Conservation (phyloP, 2,113 vertebrate species). For the Junco hyemalis region DNA sequence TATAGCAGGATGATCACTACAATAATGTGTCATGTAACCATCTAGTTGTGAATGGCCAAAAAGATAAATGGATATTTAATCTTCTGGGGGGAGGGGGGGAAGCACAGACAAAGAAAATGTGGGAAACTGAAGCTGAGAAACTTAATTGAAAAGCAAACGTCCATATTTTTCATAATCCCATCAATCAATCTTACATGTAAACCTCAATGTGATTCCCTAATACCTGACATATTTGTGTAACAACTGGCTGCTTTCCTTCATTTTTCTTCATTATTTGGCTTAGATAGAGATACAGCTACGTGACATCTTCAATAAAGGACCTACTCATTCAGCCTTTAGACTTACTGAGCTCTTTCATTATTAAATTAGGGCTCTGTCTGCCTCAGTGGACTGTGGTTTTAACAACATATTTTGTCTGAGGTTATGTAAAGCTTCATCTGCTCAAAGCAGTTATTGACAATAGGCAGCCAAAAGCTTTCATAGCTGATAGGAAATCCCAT, state of each 20-base stretch:
- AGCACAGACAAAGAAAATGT: neutral
- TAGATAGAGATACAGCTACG: neutral
- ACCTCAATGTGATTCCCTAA: rapidly evolving
- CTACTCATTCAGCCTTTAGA: neutral
- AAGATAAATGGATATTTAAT: neutral
- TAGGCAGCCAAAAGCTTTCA: neutral
- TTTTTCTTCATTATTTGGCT: neutral
- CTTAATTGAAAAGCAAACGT: neutral
- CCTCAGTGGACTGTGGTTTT: neutral
- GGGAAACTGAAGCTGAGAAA: neutral
- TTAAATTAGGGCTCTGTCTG: neutral
- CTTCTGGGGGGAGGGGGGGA: neutral
- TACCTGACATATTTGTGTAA: neutral
- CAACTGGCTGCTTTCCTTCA: neutral
- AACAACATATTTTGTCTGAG: neutral
- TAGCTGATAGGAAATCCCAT: conserved; percentile 13
- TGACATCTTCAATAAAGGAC: neutral
- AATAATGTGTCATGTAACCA: neutral
- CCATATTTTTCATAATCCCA: neutral
- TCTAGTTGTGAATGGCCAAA: neutral
- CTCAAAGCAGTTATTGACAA: conserved; percentile 3
- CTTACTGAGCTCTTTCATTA: neutral
- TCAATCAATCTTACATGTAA: neutral
- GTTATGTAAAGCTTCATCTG: neutral
- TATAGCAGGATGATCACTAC: neutral